These are phyloP conservation scores for Hemicentrotus pulcherrimus DNA, from an alignment of 35 echinoderm and acorn worm species.

Conservation along the genomic window DNA sequence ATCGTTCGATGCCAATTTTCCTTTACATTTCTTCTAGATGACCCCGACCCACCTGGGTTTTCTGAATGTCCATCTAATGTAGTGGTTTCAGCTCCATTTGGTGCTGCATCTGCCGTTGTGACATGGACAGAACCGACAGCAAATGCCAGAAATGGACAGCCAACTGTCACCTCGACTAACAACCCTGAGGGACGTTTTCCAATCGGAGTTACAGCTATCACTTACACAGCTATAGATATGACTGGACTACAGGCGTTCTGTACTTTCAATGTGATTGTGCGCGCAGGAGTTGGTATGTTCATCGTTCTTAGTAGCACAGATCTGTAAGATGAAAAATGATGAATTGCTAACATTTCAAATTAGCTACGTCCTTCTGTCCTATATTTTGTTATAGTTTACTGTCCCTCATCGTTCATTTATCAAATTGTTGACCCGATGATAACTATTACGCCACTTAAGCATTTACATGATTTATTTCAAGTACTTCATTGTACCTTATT, in stretches of 20 bases:
- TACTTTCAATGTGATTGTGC: neutral
- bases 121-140: neutral
- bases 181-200: neutral
- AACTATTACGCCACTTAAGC: too few relatives aligned
- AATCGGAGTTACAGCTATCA: neutral
- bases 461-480: too few relatives aligned
- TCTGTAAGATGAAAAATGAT: too few relatives aligned
- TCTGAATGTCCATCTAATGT: neutral
- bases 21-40: neutral
- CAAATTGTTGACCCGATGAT: too few relatives aligned
- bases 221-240: neutral
- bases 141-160: neutral
- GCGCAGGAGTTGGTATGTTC: neutral
- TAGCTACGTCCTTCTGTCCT: too few relatives aligned
- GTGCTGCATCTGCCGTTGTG: neutral
- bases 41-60: neutral
- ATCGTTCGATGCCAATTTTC: neutral
- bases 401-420: too few relatives aligned
- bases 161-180: neutral
- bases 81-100: neutral
- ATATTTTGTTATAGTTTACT: too few relatives aligned
- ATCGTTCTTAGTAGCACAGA: too few relatives aligned
- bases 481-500: too few relatives aligned
- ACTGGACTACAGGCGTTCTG: neutral
- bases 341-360: too few relatives aligned